Base-by-base conservation (phyloP, 2,888 invertebrate species). In the Holacanthella duospinosa region DNA sequence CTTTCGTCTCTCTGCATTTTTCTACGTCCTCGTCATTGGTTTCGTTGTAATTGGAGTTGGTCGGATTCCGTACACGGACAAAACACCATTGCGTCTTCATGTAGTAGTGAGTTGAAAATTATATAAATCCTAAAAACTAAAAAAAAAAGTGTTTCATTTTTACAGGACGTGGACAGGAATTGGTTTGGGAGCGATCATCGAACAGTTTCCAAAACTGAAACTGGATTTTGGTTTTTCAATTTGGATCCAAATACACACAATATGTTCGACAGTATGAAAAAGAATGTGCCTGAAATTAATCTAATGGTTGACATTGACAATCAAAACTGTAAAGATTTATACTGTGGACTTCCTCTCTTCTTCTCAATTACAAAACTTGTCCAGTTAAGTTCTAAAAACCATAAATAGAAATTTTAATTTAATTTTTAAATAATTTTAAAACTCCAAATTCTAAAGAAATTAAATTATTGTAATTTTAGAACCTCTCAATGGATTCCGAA, bases 41-140 rank as follows among this genome's bases (percentile, higher is more conserved):
- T 43, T 70, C 25, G 43, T 69, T 27, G 60, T 67, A 12, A 64
- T 72, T 43, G 55, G 67, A 1, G 56, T 73, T 55, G 73, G 73
- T 12, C 70, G 67, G 62, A 60, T 71, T 36, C 71, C 73, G 1
- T 73, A 68, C 55, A 64, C 64, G 27, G 68, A 68, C 53, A 71
- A 70, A 61, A 70, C 73, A 21, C 73, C 73, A 1, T 68, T 73
- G 70, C 62, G 71, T 28, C 54, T 72, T 1, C 67, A 65, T 24
- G 66, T 72, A 28, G 64, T 65, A 29, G 72, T 72, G 64, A 60
- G 68, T 63, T 21, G n/a, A 36, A 21, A 44, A 43, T 43, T 27
- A 29, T 27, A n/a, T 26, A 55, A 6, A 25, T 55, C 12, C 6
- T 55, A 55, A 26, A 24, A 53, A 21, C 6, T 21, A 29, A 28